Percentiles rank a stretch among this genome's conserved stretches.
Conservation (phyloP, 2,113 vertebrate genomes). For the Indicator indicator region DNA sequence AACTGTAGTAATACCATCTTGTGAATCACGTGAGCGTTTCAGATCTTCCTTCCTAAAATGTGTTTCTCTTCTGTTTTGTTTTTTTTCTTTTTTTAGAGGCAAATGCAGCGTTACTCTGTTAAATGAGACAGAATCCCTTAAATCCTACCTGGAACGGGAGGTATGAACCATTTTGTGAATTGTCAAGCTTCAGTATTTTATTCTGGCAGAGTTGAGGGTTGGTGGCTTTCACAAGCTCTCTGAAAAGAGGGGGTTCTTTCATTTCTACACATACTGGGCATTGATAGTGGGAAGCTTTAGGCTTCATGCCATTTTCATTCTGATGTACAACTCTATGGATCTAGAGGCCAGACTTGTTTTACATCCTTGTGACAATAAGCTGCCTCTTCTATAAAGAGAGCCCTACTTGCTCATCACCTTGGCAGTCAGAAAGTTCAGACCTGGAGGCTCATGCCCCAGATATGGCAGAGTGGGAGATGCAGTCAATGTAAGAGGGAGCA, state of each 20-base stretch:
- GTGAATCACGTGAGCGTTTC: neutral
- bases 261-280: neutral
- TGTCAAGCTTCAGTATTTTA: neutral
- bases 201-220: neutral
- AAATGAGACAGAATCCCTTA: slow-evolving; percentile 95
- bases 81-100: slow-evolving; percentile 79
- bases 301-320: neutral
- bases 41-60: neutral
- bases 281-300: neutral
- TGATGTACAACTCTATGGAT: neutral
- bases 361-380: neutral
- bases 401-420: neutral
- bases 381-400: neutral
- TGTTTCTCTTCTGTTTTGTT: slow-evolving; percentile 3
- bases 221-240: neutral
- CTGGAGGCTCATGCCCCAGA: neutral
- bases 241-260: neutral
- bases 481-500: neutral
- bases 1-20: neutral
- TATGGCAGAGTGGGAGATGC: neutral
- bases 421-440: neutral
- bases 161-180: slow-evolving; percentile 75
- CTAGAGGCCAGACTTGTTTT: neutral
- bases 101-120: slow-evolving; percentile 98
- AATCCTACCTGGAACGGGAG: slow-evolving; percentile 96